Base-by-base conservation (phyloP, 2,888 invertebrate species). In the Dicranocentrus wangi region DNA sequence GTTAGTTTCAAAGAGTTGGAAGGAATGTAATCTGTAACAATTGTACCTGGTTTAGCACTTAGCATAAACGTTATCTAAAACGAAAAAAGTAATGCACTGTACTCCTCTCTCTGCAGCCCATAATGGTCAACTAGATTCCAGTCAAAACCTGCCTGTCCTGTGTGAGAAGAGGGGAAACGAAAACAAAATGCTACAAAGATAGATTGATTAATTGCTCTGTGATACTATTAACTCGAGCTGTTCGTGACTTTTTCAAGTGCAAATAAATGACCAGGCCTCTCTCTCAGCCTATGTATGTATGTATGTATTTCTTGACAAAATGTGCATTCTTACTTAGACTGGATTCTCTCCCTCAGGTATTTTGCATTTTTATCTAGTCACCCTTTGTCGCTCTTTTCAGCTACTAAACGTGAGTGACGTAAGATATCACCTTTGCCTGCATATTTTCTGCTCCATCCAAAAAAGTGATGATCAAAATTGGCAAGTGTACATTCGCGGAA, bases 11-110 rank as follows among this genome's bases (percentile, higher is more conserved):
- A 71, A 58, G 63, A 78, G 66, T 66, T 80, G 47, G 76, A 68
- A 76, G 82, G 82, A 82, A 82, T 82, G 80, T 80, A 76, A 80
- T 80, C 79, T 82, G 76, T 80, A 76, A 76, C 80, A 80, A 82
- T 82, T 80, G 80, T 80, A 82, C 82, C 72, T 82, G 82, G 82
- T 82, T 82, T 82, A 80, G 82, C 82, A 82, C 82, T 82, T 82
- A 80, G 55, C 72, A 71, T 70, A 42, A 47, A 70, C 15, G 28
- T 80, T 72, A 79, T 80, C 72, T 47, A 25, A 19, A 68, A 58
- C 27, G 39, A 47, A 65, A 47, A 69, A 79, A 77, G 77, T 79
- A 79, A 71, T 79, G 71, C 66, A 79, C 71, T 65, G 39, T 55
- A 63, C 39, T 73, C 15, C 17, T 42, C 2, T 42, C 32, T 53